A percentile compares a stretch with the other conserved stretches of the same genome.
Conservation (phyloP, 2,888 invertebrate species). For the Agonopterix alstromeriana region DNA sequence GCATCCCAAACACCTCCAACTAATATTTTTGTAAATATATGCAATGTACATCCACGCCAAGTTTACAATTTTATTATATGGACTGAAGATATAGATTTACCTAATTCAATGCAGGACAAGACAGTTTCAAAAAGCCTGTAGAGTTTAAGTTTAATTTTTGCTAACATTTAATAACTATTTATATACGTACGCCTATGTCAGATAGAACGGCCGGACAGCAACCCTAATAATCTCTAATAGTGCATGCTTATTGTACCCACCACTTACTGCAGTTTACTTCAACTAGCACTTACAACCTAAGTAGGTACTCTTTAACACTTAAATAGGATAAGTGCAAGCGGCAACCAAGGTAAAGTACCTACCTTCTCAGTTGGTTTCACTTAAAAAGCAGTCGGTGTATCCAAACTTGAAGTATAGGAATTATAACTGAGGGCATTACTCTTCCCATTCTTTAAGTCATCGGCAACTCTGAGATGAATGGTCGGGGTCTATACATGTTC, state of each 20-base stretch:
- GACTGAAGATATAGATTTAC: too few species aligned
- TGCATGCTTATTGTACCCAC: neutral
- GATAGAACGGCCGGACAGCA: too few species aligned
- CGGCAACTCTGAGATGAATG: constrained; percentile 37
- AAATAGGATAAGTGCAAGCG: neutral
- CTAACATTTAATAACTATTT: too few species aligned
- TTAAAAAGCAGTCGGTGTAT: constrained; percentile 12
- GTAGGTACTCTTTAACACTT: neutral
- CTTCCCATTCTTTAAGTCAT: constrained; percentile 26
- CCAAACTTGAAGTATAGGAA: constrained; percentile 16
- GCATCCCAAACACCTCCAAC: too few species aligned
- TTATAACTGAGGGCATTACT: constrained; percentile 30
- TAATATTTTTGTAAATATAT: too few species aligned
- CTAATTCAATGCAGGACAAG: too few species aligned
- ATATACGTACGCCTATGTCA: too few species aligned
- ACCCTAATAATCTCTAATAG: neutral
- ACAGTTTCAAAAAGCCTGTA: too few species aligned
- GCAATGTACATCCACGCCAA: too few species aligned
- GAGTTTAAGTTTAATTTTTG: too few species aligned
- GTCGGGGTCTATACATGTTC: constrained; percentile 29
- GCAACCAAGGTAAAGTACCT: too few species aligned
- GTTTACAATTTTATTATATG: too few species aligned
- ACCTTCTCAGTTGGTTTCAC: neutral
- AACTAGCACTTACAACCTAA: neutral
- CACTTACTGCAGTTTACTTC: neutral